phyloP scores from a whole-genome alignment of 2,113 vertebrate genomes.

The Oncorhynchus tshawytscha region DNA sequence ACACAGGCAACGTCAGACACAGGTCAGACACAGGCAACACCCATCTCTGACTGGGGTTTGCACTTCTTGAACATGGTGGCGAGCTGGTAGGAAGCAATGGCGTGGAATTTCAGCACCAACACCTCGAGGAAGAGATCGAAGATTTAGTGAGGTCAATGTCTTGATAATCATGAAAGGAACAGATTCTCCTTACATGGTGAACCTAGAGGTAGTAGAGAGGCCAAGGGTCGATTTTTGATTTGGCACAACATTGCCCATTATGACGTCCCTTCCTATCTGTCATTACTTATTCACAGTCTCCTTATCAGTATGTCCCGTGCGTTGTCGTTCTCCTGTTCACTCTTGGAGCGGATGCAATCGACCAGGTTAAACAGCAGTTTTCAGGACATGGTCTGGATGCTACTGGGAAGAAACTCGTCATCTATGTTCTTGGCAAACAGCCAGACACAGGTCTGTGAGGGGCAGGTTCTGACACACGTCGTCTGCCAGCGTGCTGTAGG shows the following conservation, averaged over 20 bases:
- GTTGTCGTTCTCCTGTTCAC: conserved; percentile 96
- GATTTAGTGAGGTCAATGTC: not conserved
- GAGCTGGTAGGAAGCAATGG: conserved; percentile 95
- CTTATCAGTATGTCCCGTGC: conserved; percentile 96
- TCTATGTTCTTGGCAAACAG: conserved; percentile 98
- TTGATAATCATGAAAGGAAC: too few relatives aligned
- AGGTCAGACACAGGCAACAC: conserved; percentile 47
- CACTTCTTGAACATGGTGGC: conserved; percentile 98
- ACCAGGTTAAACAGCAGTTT: conserved; percentile 96
- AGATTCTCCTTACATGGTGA: too few relatives aligned
- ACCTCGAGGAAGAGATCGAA: conserved; percentile 71
- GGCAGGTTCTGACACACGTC: conserved; percentile 95
- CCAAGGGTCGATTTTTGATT: too few relatives aligned
- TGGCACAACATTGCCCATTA: not conserved
- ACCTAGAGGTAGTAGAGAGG: too few relatives aligned
- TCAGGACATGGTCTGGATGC: conserved; percentile 99
- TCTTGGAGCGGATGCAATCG: conserved; percentile 97
- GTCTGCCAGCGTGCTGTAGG: conserved; percentile 95
- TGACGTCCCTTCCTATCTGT: not conserved
- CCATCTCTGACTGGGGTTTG: conserved; percentile 95
- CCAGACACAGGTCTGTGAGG: conserved; percentile 92
- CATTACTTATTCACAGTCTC: conserved; percentile 87
- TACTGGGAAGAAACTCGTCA: conserved; percentile 94
- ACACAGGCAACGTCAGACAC: too few relatives aligned
- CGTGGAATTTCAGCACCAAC: conserved; percentile 98